phyloP scores from a whole-genome alignment of 2,888 invertebrate genomes.

The Seira sanloemensis region DNA sequence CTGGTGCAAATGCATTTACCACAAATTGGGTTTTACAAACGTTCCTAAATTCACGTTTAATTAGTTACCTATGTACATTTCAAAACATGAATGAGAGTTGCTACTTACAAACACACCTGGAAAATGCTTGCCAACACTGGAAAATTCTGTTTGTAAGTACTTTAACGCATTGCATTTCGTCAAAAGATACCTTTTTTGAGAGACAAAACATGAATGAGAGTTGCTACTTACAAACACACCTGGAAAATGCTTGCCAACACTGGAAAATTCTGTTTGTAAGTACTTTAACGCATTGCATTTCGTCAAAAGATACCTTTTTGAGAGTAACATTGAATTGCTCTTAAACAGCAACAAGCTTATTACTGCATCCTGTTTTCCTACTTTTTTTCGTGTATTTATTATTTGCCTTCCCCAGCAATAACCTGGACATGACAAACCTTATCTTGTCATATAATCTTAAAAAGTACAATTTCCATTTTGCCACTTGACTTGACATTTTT shows the following conservation, averaged over 20 bases:
- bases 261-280: no score
- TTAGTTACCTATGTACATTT: no score
- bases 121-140: background rate
- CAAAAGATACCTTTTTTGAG: background rate
- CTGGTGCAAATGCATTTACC: no score
- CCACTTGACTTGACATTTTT: constrained; percentile 63
- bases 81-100: background rate
- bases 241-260: background rate
- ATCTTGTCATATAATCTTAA: constrained; percentile 58
- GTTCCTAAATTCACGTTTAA: no score
- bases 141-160: background rate
- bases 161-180: no score
- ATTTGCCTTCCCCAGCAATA: background rate
- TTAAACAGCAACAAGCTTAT: no score
- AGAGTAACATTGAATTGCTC: no score
- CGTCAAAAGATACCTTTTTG: no score
- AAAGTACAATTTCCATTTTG: constrained; percentile 62
- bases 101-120: background rate
- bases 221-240: background rate
- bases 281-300: no score
- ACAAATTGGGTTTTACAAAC: no score
- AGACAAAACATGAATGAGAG: background rate
- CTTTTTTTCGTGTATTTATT: background rate
- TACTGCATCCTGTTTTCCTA: background rate
- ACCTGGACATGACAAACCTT: constrained; percentile 28